Conservation (phyloP, 35 echinoderm and acorn worm genomes). For the Amphiura filiformis region DNA sequence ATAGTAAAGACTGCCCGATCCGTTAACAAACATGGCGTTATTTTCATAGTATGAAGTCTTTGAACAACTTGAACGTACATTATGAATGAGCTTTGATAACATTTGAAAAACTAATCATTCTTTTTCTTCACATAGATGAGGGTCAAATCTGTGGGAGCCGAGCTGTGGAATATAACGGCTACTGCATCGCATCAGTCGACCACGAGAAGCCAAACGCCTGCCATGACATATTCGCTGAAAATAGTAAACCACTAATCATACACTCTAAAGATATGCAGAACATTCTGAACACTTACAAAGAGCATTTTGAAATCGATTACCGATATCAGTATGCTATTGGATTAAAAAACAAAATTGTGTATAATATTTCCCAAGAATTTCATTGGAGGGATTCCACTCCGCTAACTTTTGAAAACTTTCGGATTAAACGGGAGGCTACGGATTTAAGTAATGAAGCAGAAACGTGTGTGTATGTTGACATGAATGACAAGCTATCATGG, state of each 20-base stretch:
- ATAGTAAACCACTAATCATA: conserved; percentile 58
- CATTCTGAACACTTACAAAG: conserved; percentile 41
- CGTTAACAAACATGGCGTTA: too few relatives aligned
- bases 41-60: too few relatives aligned
- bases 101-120: too few relatives aligned
- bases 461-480: conserved; percentile 75
- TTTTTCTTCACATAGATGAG: conserved; percentile 50
- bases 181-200: conserved; percentile 68
- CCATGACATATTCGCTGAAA: conserved; percentile 74
- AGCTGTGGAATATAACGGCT: conserved; percentile 60
- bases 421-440: conserved; percentile 54
- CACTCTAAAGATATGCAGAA: conserved; percentile 47
- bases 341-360: conserved; percentile 26
- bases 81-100: too few relatives aligned
- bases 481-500: conserved; percentile 81
- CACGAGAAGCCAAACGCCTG: conserved; percentile 54
- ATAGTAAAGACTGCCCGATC: too few relatives aligned
- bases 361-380: conserved; percentile 28
- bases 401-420: conserved; percentile 78
- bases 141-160: conserved; percentile 71
- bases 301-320: conserved; percentile 37
- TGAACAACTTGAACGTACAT: too few relatives aligned
- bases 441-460: conserved; percentile 30
- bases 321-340: conserved; percentile 80
- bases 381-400: conserved; percentile 53